Evolutionary conservation across 1,140 invertebrate genomes (phyloP), one percentile per base, ranked within the genome.

Genomic region (Schlechtendalia chinensis): DNA sequence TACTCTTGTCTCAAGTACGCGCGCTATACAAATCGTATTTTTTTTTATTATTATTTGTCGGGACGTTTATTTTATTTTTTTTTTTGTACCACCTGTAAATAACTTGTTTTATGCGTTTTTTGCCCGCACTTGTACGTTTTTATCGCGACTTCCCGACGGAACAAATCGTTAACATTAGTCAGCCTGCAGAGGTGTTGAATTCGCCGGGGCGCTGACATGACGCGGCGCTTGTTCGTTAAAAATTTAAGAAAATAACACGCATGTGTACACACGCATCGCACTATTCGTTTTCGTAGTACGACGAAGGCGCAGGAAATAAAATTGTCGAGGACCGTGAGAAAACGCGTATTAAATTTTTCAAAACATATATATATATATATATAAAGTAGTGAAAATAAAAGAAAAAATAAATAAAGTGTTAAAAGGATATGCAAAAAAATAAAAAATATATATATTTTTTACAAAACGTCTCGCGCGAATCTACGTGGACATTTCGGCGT

Each of bases 161-260:
- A 67, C 63, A 67, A 39, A 67, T 67, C 63, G 63, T 67, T 67
- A 45, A 67, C 63, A 45, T 22, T 45, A 67, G 12, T n/a, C 63
- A 67, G 12, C 19, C n/a, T n/a, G n/a, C 32, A 45, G 17, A 45
- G 63, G 19, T 11, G 63, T 45, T 67, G 45, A 67, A 67, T 45
- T 32, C 63, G 22, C n/a, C 12, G 39, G n/a, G 22, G 39, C 22
- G 39, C 39, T 47, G 65, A 69, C n/a, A 24, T n/a, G n/a, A n/a
- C n/a, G n/a, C n/a, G n/a, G 47, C 65, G 47, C n/a, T 69, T 5
- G 32, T 47, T 69, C 12, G 65, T 69, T 69, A 69, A 69, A 47
- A 69, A 69, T 69, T 45, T n/a, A 69, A n/a, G 29, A 32, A 8
- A 65, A 65, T 65, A 65, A 32, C 16, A 65, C 24, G 19, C n/a